These are phyloP conservation scores for Fistularia tabacaria DNA, from an alignment of 2,797 vertebrate species.

Conservation along the genomic window DNA sequence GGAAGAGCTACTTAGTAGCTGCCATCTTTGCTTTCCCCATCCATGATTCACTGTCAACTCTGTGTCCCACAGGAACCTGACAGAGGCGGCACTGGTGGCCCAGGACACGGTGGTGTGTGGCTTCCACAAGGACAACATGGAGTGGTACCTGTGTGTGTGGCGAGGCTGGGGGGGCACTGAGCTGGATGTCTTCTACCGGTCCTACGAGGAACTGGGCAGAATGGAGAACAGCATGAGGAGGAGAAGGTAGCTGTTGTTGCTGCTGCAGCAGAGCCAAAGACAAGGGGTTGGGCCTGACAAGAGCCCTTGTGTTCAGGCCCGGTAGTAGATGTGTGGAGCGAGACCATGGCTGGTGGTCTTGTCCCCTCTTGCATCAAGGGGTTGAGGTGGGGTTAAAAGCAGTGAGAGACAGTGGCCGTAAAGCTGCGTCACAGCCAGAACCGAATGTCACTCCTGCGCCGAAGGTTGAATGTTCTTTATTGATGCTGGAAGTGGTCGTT, in stretches of 20 bases:
- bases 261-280: slow-evolving; percentile 1
- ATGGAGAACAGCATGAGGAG: slow-evolving; percentile 84
- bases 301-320: too few species aligned
- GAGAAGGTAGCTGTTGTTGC: slow-evolving; percentile 79
- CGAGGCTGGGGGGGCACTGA: slow-evolving; percentile 86
- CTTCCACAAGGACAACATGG: slow-evolving; percentile 77
- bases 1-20: slow-evolving; percentile 39
- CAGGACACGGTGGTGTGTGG: slow-evolving; percentile 90
- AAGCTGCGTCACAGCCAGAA: too few species aligned
- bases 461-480: too few species aligned
- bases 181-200: slow-evolving; percentile 90
- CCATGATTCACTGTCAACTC: slow-evolving; percentile 5
- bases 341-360: too few species aligned
- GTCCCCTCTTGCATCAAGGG: too few species aligned
- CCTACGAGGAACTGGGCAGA: slow-evolving; percentile 86
- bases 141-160: slow-evolving; percentile 93
- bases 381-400: too few species aligned
- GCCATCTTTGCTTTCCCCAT: slow-evolving; percentile 7
- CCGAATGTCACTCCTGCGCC: too few species aligned
- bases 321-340: too few species aligned
- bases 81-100: slow-evolving; percentile 82
- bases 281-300: too few species aligned
- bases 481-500: too few species aligned
- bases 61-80: slow-evolving; percentile 70
- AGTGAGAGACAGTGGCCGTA: too few species aligned